Evolutionary conservation across 2,797 vertebrate genomes (phyloP).

Genomic region (Hozukius guyotensis): DNA sequence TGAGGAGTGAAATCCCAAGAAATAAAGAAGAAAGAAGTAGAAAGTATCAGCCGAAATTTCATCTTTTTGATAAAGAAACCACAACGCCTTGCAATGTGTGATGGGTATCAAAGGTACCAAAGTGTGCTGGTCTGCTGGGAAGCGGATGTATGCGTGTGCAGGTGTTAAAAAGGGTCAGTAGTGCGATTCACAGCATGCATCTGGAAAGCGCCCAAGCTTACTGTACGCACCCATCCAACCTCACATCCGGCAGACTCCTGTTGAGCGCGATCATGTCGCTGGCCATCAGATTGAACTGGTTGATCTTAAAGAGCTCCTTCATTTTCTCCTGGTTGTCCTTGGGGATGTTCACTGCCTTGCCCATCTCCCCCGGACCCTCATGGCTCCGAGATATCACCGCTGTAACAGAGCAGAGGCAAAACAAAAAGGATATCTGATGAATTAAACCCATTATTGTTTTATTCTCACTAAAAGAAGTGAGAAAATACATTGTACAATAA

Average conservation of each 20-base stretch:
- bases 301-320: conserved; percentile 99
- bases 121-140: neutral
- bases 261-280: conserved; percentile 97
- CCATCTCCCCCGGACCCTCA: conserved; percentile 97
- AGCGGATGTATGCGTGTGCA: neutral
- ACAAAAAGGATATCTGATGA: neutral
- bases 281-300: conserved; percentile 99
- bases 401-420: conserved; percentile 69
- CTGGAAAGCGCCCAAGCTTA: conserved; percentile 34
- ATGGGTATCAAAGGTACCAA: neutral
- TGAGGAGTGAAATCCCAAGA: neutral
- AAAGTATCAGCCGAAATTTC: neutral
- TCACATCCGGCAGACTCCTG: conserved; percentile 94
- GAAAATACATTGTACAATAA: neutral
- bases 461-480: neutral
- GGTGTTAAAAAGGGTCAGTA: conserved; percentile 9
- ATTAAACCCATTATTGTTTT: neutral
- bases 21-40: neutral
- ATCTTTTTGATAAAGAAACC: conserved; percentile 3
- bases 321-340: conserved; percentile 97
- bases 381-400: conserved; percentile 95
- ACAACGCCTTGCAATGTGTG: neutral
- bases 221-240: conserved; percentile 91
- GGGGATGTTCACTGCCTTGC: conserved; percentile 93
- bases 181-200: conserved; percentile 9